Percentiles rank a stretch among this genome's conserved stretches.
Conservation (phyloP, 2,797 vertebrate species). For the Lacerta agilis region DNA sequence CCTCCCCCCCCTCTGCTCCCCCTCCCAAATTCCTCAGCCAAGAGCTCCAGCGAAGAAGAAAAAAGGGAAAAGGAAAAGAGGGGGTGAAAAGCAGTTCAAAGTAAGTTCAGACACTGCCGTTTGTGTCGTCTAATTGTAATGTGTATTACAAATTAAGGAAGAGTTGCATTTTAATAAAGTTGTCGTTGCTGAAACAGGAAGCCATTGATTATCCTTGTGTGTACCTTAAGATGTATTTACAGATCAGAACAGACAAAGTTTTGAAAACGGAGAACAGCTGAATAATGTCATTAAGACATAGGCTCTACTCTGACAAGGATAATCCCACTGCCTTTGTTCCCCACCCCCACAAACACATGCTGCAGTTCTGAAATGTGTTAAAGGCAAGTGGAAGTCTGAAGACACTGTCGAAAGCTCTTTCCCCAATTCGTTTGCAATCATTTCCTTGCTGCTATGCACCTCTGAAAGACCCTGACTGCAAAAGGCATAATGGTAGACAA, state of each 20-base stretch:
- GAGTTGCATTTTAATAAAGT: not conserved
- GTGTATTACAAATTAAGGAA: not conserved
- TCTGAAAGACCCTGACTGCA: not conserved
- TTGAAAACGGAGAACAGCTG: slow-evolving; percentile 2
- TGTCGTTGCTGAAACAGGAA: not conserved
- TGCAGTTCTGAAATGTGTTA: not conserved
- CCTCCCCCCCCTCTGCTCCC: slow-evolving; percentile 23
- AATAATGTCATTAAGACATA: not conserved
- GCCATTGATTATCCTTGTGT: not conserved
- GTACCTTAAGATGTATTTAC: not conserved
- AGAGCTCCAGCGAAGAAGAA: slow-evolving; percentile 76
- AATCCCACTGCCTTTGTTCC: not conserved
- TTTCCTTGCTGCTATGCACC: not conserved
- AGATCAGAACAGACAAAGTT: not conserved
- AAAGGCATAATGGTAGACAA: not conserved
- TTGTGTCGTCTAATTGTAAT: not conserved
- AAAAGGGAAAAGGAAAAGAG: not conserved
- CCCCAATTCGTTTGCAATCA: not conserved
- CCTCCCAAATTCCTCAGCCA: slow-evolving; percentile 75
- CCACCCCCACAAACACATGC: not conserved
- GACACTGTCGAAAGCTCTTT: not conserved
- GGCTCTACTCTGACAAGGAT: not conserved
- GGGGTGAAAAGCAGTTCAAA: slow-evolving; percentile 67
- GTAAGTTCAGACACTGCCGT: slow-evolving; percentile 74
- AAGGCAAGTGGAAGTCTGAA: not conserved